phyloP scores from a whole-genome alignment of 2,888 invertebrate genomes.

The Thereva nobilitata region DNA sequence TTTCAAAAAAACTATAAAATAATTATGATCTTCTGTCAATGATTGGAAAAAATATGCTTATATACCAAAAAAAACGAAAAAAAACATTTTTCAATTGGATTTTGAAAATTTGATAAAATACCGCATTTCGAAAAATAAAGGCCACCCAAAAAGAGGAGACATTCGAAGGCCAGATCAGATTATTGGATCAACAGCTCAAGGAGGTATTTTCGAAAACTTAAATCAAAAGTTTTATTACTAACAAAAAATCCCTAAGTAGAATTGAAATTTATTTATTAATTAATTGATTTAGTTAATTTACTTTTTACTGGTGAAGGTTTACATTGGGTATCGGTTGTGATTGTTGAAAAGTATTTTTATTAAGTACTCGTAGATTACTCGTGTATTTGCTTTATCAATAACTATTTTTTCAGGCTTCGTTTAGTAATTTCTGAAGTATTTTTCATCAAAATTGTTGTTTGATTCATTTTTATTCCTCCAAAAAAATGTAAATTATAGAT shows the following conservation, averaged over 20 bases:
- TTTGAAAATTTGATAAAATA: slow-evolving; percentile 24
- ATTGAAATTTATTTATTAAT: slow-evolving; percentile 31
- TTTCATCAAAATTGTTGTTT: too few relatives aligned
- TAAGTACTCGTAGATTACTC: too few relatives aligned
- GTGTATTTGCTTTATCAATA: too few relatives aligned
- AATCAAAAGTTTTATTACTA: slow-evolving; percentile 21
- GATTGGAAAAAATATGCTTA: too few relatives aligned
- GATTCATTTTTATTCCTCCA: too few relatives aligned
- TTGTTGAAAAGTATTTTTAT: neutral
- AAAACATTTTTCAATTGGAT: slow-evolving; percentile 28
- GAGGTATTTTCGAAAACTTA: slow-evolving; percentile 72
- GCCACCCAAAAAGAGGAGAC: slow-evolving; percentile 95
- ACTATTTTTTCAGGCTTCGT: too few relatives aligned
- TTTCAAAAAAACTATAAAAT: neutral
- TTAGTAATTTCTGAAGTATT: too few relatives aligned
- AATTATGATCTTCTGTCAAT: neutral
- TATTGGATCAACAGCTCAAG: slow-evolving; percentile 85
- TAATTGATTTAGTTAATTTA: neutral
- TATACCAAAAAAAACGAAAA: neutral
- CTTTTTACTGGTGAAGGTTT: slow-evolving; percentile 2
- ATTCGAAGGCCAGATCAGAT: slow-evolving; percentile 88
- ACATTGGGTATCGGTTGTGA: neutral
- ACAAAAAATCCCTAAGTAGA: slow-evolving; percentile 15
- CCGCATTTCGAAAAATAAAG: slow-evolving; percentile 58
- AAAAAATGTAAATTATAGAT: too few relatives aligned